phyloP scores from a whole-genome alignment of 1,140 invertebrate species.

The Drosophila murphyi region DNA sequence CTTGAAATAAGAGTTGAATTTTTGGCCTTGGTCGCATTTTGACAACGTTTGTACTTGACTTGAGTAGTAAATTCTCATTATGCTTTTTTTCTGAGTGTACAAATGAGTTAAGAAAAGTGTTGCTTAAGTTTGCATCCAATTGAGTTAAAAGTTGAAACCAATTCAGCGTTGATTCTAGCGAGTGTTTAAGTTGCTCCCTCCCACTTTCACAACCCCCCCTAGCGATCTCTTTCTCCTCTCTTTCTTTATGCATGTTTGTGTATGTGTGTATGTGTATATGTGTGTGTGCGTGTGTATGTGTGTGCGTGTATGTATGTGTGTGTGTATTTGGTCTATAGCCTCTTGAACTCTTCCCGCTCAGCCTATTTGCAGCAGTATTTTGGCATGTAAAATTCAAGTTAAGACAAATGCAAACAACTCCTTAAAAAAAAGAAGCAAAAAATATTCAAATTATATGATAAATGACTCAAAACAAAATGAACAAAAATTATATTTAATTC shows the following conservation, averaged over 20 bases:
- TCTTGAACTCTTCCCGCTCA: too few relatives aligned
- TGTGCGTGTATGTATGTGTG: too few relatives aligned
- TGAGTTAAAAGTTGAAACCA: slow-evolving; percentile 44
- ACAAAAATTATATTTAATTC: slow-evolving; percentile 1
- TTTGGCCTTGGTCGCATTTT: too few relatives aligned
- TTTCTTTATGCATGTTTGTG: slow-evolving; percentile 8
- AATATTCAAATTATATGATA: slow-evolving; percentile 20
- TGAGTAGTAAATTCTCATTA: not conserved
- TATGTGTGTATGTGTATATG: not conserved
- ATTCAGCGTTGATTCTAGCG: slow-evolving; percentile 62
- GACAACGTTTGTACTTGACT: not conserved
- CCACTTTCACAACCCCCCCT: not conserved
- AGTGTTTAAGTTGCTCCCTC: slow-evolving; percentile 25
- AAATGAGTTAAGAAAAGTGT: not conserved
- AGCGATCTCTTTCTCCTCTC: not conserved
- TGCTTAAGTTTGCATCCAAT: slow-evolving; percentile 25
- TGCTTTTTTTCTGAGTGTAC: not conserved
- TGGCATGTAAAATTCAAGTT: too few relatives aligned
- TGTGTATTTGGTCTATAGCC: too few relatives aligned
- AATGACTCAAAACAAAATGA: slow-evolving; percentile 1
- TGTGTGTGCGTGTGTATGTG: not conserved
- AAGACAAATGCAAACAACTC: not conserved
- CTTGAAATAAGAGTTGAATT: too few relatives aligned
- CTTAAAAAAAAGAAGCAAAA: slow-evolving; percentile 3
- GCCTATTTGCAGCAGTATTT: slow-evolving; percentile 3